phyloP scores from a whole-genome alignment of 2,888 invertebrate genomes.

The Ptilodon capucinus region DNA sequence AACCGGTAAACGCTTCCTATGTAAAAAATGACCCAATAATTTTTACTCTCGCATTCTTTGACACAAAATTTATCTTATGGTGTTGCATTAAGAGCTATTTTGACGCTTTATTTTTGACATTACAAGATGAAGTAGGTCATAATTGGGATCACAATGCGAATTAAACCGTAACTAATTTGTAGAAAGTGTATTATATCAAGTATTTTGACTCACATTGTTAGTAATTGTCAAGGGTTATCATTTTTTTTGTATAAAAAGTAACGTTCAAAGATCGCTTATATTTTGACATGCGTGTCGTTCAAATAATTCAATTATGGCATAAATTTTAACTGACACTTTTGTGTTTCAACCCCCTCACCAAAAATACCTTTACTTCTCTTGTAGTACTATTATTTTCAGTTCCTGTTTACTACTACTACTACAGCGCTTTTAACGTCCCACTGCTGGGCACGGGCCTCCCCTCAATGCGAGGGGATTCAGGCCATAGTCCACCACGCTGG shows the following conservation, averaged over 20 bases:
- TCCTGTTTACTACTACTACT: too few species aligned
- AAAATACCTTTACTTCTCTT: too few species aligned
- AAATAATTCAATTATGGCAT: neutral
- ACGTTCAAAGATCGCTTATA: slow-evolving; percentile 33
- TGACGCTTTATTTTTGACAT: slow-evolving; percentile 23
- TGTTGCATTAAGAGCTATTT: slow-evolving; percentile 9
- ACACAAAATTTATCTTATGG: slow-evolving; percentile 17
- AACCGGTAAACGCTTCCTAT: slow-evolving; percentile 36
- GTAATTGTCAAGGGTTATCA: slow-evolving; percentile 33
- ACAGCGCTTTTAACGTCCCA: too few species aligned
- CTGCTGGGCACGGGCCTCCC: too few species aligned
- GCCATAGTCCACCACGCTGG: too few species aligned
- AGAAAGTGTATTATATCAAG: slow-evolving; percentile 42
- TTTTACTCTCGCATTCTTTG: slow-evolving; percentile 11
- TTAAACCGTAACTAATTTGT: slow-evolving; percentile 53
- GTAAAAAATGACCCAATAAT: slow-evolving; percentile 23
- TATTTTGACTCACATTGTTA: slow-evolving; percentile 48
- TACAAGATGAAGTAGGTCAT: slow-evolving; percentile 52
- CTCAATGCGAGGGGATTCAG: too few species aligned
- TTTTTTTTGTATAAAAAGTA: slow-evolving; percentile 22
- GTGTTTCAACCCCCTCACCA: too few species aligned
- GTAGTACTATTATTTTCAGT: too few species aligned
- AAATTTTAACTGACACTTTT: neutral
- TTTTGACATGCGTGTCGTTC: slow-evolving; percentile 33
- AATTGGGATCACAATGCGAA: slow-evolving; percentile 51